Conservation (phyloP, 2,113 vertebrate genomes). For the Chunga burmeisteri region DNA sequence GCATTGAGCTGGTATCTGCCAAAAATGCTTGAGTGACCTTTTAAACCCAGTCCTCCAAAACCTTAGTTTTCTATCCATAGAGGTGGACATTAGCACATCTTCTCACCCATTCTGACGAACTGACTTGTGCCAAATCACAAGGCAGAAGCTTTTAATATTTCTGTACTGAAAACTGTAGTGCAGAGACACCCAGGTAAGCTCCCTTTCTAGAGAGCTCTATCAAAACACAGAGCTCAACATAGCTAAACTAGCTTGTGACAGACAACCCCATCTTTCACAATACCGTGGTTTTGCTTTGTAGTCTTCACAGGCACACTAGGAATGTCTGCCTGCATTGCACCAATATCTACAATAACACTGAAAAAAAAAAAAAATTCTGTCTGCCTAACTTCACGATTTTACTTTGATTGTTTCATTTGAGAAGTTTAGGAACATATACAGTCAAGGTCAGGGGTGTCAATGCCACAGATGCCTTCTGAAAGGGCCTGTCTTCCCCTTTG, state of each 20-base stretch:
- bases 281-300: background rate
- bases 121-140: background rate
- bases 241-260: background rate
- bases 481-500: background rate
- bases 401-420: background rate
- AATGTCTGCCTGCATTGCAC: background rate
- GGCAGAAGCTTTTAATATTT: background rate
- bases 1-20: background rate
- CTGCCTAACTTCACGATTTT: background rate
- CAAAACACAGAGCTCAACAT: background rate
- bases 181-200: background rate
- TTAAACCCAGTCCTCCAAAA: background rate
- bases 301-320: background rate
- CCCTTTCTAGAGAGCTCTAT: background rate
- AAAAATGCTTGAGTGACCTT: background rate
- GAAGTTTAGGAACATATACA: accelerated
- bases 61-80: background rate
- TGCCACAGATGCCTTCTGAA: background rate
- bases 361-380: background rate
- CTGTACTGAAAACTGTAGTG: background rate
- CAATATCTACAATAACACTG: accelerated
- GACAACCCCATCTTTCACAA: background rate
- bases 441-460: accelerated
- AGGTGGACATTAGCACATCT: background rate
- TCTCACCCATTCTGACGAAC: background rate